Base-by-base conservation (phyloP, 30 jellyfish, hydroid and myxozoan species). In the Rhopilema esculentum region DNA sequence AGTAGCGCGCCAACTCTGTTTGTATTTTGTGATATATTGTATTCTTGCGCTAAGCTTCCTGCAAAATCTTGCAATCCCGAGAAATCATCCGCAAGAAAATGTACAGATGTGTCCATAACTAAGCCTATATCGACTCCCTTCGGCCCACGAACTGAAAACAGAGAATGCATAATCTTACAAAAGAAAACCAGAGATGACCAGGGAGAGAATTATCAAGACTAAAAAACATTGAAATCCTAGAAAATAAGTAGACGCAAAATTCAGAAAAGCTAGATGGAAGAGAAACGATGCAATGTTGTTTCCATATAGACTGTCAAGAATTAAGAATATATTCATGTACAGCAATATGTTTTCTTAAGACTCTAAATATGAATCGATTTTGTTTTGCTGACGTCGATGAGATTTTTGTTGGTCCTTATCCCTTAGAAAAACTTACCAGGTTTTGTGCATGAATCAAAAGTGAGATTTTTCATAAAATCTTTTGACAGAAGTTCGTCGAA, bases 401-500 rank as follows among this genome's bases (percentile, higher is more conserved):
- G n/a, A n/a, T n/a, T n/a, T n/a, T n/a, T n/a, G n/a, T n/a, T n/a
- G n/a, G n/a, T n/a, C n/a, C n/a, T n/a, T n/a, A n/a, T 40, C 57
- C 57, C 57, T 40, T 2, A 82, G 50, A 17, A 22, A 20, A 4
- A 76, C 87, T 66, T 22, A 87, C 95, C 90, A 33, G 90, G 28
- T 62, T 73, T 51, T 69, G 23, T 4, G 62, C 95, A 87, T 0
- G 90, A 51, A 26, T 85, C 76, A 25, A 85, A 85, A 27, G 82
- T 87, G 27, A 87, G 57, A 53, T 65, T 77, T 8, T 52, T 51
- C 49, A 88, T 69, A 51, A 88, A 88, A 6, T 25, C 83, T 8
- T 51, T 64, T 18, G 96, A 88, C 17, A 23, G 22, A 49, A 88
- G 85, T 40, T 79, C 91, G 21, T 88, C 96, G 48, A 88, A 88